phyloP scores from a whole-genome alignment of 2,888 invertebrate genomes.

The Craniophora ligustri region DNA sequence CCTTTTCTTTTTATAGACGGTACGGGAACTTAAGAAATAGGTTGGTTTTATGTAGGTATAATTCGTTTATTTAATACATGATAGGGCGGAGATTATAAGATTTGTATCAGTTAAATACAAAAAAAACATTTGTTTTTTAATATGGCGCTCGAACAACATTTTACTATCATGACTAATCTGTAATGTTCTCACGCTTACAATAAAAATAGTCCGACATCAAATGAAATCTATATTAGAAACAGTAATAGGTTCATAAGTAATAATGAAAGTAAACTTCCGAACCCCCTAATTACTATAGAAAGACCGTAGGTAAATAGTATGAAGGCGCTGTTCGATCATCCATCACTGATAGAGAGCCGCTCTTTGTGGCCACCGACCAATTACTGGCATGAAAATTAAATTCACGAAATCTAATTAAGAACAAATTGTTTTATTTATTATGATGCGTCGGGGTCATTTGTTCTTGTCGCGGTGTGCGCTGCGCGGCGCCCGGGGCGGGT shows the following conservation, averaged over 20 bases:
- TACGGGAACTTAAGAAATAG: conserved; percentile 36
- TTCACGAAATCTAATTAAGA: conserved; percentile 89
- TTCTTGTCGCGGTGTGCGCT: conserved; percentile 77
- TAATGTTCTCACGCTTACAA: conserved; percentile 61
- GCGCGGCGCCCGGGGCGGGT: conserved; percentile 84
- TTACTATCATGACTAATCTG: background rate
- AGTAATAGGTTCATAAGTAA: conserved; percentile 83
- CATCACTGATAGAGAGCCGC: conserved; percentile 84
- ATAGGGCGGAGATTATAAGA: conserved; percentile 2
- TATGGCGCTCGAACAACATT: background rate
- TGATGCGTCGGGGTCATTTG: conserved; percentile 88
- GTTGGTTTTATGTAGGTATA: conserved; percentile 32
- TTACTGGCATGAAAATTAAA: conserved; percentile 89
- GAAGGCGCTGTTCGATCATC: conserved; percentile 86
- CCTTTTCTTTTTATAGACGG: conserved; percentile 66
- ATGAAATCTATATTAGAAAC: conserved; percentile 84
- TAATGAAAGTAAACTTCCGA: conserved; percentile 86
- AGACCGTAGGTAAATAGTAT: conserved; percentile 83
- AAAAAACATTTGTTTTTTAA: background rate
- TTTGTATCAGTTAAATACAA: conserved; percentile 6
- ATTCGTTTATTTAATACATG: conserved; percentile 28
- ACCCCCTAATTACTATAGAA: conserved; percentile 82
- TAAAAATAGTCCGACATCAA: conserved; percentile 66
- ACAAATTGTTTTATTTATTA: conserved; percentile 89
- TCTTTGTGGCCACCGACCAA: conserved; percentile 88